Evolutionary conservation across 2,797 vertebrate genomes (phyloP).

Genomic region (Graptemys geographica): DNA sequence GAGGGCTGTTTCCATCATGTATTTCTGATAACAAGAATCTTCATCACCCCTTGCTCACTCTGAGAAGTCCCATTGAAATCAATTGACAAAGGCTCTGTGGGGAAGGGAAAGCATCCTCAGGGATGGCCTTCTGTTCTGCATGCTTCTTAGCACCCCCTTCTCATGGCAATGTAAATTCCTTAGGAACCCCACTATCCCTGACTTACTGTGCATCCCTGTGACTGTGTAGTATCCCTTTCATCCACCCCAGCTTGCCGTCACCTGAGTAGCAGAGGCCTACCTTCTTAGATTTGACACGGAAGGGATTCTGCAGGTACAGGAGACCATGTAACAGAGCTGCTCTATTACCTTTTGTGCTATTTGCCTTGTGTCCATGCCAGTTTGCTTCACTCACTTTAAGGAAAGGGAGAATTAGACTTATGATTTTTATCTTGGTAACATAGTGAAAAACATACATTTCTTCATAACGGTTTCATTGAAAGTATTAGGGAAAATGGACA

Average conservation of each 20-base stretch:
- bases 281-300: not conserved
- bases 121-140: not conserved
- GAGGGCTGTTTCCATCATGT: not conserved
- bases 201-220: not conserved
- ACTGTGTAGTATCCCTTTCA: not conserved
- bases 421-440: not conserved
- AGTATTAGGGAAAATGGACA: not conserved
- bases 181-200: not conserved
- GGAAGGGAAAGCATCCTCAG: not conserved
- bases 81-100: not conserved
- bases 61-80: slow-evolving; percentile 26
- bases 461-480: not conserved
- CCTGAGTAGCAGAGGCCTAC: not conserved
- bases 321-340: not conserved
- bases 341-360: not conserved
- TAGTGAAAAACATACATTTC: slow-evolving; percentile 2
- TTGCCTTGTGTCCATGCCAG: not conserved
- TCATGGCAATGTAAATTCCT: not conserved
- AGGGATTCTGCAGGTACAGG: not conserved
- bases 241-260: not conserved
- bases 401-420: not conserved
- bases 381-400: not conserved
- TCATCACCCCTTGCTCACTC: not conserved
- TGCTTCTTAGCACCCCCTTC: not conserved
- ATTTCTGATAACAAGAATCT: slow-evolving; percentile 40